These are phyloP conservation scores for Menidia menidia DNA, from an alignment of 2,797 vertebrate species.

Conservation along the genomic window DNA sequence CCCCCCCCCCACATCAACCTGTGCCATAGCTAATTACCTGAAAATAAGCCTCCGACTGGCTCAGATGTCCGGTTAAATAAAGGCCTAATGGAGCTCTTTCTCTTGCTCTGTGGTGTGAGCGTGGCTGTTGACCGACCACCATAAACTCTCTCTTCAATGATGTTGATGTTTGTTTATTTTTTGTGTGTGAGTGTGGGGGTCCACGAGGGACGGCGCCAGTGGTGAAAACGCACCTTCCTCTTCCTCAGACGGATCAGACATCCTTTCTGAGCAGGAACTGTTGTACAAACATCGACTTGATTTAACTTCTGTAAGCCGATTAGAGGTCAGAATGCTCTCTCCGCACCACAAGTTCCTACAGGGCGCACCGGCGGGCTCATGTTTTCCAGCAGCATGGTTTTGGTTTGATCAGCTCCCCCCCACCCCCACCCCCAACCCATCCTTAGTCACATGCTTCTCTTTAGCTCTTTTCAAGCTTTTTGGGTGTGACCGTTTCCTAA, in stretches of 20 bases:
- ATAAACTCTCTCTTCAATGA: neutral
- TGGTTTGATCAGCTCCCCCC: constrained; percentile 24
- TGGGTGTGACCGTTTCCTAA: constrained; percentile 63
- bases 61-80: neutral
- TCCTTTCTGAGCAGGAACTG: constrained; percentile 30
- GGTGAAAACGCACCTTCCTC: constrained; percentile 8
- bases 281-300: constrained; percentile 15
- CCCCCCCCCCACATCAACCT: constrained; percentile 3
- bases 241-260: constrained; percentile 31
- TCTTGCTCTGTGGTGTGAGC: too few relatives aligned
- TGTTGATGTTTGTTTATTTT: neutral
- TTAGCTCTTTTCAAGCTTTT: constrained; percentile 41
- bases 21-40: constrained; percentile 13
- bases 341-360: constrained; percentile 4
- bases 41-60: constrained; percentile 7
- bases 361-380: constrained; percentile 8
- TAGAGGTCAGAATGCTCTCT: constrained; percentile 31
- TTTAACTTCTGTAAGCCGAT: constrained; percentile 30
- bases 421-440: neutral
- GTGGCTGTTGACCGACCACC: neutral
- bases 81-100: too few relatives aligned
- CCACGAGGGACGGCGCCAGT: neutral
- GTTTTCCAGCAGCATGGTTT: constrained; percentile 43
- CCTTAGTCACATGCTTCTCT: constrained; percentile 29
- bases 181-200: constrained; percentile 26